phyloP scores from a whole-genome alignment of 2,113 vertebrate genomes.

The Anguilla japonica region DNA sequence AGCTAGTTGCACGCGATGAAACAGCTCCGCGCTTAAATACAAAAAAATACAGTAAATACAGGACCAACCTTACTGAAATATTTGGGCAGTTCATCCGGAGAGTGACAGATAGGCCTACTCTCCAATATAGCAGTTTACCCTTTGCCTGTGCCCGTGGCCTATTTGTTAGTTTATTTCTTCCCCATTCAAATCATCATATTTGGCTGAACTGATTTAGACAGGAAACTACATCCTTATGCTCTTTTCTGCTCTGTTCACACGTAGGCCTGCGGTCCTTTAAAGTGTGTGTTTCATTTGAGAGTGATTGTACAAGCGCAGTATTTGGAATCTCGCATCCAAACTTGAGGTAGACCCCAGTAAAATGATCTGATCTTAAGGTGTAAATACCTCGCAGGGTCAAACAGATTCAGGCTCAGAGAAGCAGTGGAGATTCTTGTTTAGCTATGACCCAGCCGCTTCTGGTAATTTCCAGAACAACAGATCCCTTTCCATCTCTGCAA shows the following conservation, averaged over 20 bases:
- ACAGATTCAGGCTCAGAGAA: background rate
- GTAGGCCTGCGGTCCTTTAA: background rate
- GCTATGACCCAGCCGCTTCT: background rate
- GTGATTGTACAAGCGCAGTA: background rate
- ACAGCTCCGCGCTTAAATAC: too few species aligned
- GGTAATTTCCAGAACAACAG: too few species aligned
- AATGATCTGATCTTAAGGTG: background rate
- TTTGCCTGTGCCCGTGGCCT: background rate
- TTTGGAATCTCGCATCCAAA: background rate
- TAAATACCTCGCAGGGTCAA: background rate
- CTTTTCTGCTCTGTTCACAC: too few species aligned
- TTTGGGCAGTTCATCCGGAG: background rate
- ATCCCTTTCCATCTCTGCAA: background rate
- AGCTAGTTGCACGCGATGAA: too few species aligned
- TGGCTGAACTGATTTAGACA: background rate
- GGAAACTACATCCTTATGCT: background rate
- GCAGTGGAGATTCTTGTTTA: background rate
- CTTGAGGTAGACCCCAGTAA: background rate
- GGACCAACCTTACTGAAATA: background rate
- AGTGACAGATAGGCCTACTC: background rate
- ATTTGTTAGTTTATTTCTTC: background rate
- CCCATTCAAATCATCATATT: background rate
- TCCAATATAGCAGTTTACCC: background rate
- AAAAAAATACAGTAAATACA: background rate
- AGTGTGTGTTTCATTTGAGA: background rate